These are phyloP conservation scores for Cairina moschata DNA, from an alignment of 2,113 vertebrate species.

Conservation along the genomic window DNA sequence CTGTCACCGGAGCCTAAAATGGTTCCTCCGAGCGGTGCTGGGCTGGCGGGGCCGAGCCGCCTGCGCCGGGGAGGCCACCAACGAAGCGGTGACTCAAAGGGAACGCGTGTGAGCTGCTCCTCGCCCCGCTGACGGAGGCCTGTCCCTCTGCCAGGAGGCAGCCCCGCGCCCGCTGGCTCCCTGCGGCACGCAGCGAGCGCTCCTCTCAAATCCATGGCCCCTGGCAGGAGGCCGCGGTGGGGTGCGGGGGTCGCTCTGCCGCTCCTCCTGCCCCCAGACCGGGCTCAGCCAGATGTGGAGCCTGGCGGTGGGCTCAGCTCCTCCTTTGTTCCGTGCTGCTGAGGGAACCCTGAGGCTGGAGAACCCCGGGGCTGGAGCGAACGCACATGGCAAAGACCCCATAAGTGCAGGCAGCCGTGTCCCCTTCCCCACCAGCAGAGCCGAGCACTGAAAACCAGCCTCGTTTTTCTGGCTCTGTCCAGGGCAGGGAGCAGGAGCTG, in stretches of 20 bases:
- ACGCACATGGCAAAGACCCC: rapidly evolving
- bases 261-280: background rate
- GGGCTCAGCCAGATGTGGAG: background rate
- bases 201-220: background rate
- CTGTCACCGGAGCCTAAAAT: slow-evolving; percentile 28
- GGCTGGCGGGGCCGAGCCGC: background rate
- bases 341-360: background rate
- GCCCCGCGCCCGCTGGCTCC: background rate
- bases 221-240: background rate
- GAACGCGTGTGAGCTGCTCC: background rate
- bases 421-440: rapidly evolving
- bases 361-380: background rate
- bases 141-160: background rate
- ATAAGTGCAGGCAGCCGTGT: background rate
- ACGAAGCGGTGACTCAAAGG: background rate
- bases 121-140: rapidly evolving
- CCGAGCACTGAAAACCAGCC: rapidly evolving
- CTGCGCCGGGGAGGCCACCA: background rate
- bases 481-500: rapidly evolving
- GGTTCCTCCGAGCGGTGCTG: background rate
- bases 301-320: too few species aligned
- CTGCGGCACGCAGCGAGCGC: background rate
- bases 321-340: background rate
- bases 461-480: background rate
- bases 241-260: too few species aligned